A percentile compares a stretch with the other conserved stretches of the same genome.
Evolutionary conservation across 2,113 vertebrate genomes (phyloP).

Genomic region (Podiceps cristatus): DNA sequence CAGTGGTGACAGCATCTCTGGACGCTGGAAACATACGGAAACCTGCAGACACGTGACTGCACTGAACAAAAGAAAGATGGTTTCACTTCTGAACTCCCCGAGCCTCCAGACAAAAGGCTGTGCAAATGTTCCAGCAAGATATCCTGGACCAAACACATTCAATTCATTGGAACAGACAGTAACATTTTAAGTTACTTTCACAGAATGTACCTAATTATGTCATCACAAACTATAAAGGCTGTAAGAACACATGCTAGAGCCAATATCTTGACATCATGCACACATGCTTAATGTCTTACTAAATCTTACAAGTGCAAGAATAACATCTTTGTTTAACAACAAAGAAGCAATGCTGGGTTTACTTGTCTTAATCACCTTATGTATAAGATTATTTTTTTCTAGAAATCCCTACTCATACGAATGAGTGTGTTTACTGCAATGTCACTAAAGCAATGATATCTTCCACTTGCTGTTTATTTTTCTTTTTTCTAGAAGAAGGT

Average conservation of each 20-base stretch:
- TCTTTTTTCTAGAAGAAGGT: constrained; percentile 37
- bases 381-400: constrained; percentile 61
- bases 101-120: constrained; percentile 7
- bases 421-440: constrained; percentile 41
- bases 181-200: constrained; percentile 64
- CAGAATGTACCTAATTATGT: constrained; percentile 73
- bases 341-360: constrained; percentile 61
- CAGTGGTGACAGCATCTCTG: constrained; percentile 22
- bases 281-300: constrained; percentile 70
- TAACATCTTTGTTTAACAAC: constrained; percentile 76
- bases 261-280: constrained; percentile 73
- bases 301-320: constrained; percentile 63
- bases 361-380: constrained; percentile 67
- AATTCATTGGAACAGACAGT: constrained; percentile 53
- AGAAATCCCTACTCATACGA: constrained; percentile 13
- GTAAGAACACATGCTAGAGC: constrained; percentile 63
- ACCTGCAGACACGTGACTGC: background rate
- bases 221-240: constrained; percentile 66
- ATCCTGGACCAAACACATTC: background rate
- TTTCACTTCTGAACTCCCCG: constrained; percentile 6
- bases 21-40: background rate
- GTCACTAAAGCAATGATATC: constrained; percentile 35
- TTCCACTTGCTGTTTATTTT: constrained; percentile 48
- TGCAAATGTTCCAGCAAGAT: constrained; percentile 37
- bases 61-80: constrained; percentile 3